Evolutionary conservation across 2,113 vertebrate genomes (phyloP), one percentile per base, ranked within the genome.

Genomic region (Thinocorus orbignyianus): DNA sequence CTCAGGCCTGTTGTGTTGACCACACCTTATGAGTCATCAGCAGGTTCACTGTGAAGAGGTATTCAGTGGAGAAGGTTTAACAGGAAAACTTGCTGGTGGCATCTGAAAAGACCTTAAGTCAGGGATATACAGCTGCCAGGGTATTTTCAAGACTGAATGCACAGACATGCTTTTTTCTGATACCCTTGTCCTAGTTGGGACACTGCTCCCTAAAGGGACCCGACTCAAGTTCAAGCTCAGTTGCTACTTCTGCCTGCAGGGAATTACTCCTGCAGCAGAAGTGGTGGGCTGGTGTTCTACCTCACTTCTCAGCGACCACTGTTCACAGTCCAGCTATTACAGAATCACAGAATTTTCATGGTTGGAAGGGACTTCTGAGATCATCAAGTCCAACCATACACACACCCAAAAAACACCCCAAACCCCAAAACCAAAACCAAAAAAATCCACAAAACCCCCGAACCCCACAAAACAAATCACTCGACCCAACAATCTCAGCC

Each of bases 1-100:
- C 33, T 51, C 14, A 10, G 11, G 33, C 15, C 39, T 16, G 3
- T 0, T 1, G 7, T 2, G 1, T 11, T 2, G 1, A 14, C 42
- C 48, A 9, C 25, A 11, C n/a, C 18, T 30, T 3, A 14, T 11
- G 1, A 0, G 0, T 41, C 49, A 37, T 16, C 30, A 46, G 16
- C n/a, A 76, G n/a, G 9, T 44, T 73, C 8, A 0, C 6, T 19
- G 3, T 2, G 25, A 61, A 55, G 25, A 61, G 48, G 4, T 0
- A 2, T 4, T 5, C 28, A 33, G 25, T 0, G 0, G 17, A 10
- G 49, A 2, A 5, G 17, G 23, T 77, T 88, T n/a, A 62, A 42
- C 13, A 28, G 19, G 37, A 13, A 73, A 80, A 24, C 9, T 48
- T 20, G 19, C 15, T 10, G 11, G 19, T 57, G 48, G 6, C 11